Percentiles rank a stretch among this genome's conserved stretches.
Evolutionary conservation across 2,113 vertebrate species (phyloP).

Genomic region (Leptosomus discolor): DNA sequence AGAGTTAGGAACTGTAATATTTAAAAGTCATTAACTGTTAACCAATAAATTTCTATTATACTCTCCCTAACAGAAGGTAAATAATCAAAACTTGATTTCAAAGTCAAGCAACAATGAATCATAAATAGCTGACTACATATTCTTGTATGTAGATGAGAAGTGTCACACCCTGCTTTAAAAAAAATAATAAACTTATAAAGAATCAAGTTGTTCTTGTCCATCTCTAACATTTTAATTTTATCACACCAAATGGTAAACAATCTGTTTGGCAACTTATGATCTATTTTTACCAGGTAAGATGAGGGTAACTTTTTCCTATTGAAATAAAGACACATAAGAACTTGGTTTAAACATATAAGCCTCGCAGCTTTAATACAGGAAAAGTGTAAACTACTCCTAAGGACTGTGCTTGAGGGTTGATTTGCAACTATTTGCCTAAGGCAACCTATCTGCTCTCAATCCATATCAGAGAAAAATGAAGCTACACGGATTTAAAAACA

Average conservation of each 20-base stretch:
- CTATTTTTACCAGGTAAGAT: slow-evolving; percentile 58
- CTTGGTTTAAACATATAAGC: not conserved
- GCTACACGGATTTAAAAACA: not conserved
- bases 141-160: not conserved
- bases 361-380: not conserved
- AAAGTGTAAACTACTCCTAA: not conserved
- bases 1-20: not conserved
- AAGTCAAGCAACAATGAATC: not conserved
- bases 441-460: not conserved
- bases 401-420: not conserved
- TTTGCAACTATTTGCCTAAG: not conserved
- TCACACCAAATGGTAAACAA: slow-evolving; percentile 64
- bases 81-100: not conserved
- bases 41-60: not conserved
- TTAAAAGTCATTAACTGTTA: not conserved
- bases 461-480: not conserved
- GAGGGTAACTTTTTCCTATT: not conserved
- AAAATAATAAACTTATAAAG: not conserved
- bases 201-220: slow-evolving; percentile 51
- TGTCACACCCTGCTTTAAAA: not conserved
- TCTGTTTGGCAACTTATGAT: slow-evolving; percentile 49
- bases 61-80: not conserved
- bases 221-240: slow-evolving; percentile 48
- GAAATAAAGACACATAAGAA: not conserved
- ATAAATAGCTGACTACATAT: not conserved